phyloP scores from a whole-genome alignment of 2,113 vertebrate genomes.

The Delphinus delphis region DNA sequence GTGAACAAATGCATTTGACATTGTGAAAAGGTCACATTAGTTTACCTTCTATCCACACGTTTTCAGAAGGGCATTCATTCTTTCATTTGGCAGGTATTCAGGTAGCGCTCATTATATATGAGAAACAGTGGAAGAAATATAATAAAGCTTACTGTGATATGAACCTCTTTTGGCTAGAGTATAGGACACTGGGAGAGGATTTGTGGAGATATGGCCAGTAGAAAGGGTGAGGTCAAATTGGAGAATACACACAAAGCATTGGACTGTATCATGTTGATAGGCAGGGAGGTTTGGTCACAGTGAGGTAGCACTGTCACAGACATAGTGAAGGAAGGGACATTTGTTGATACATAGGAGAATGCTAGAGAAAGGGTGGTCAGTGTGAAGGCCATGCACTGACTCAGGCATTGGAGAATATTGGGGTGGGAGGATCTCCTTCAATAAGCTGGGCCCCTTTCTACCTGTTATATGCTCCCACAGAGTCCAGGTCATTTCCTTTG shows the following conservation, averaged over 20 bases:
- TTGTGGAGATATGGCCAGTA: neutral
- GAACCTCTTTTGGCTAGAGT: neutral
- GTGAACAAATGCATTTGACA: neutral
- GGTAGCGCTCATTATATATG: neutral
- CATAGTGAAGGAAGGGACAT: neutral
- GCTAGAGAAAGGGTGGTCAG: neutral
- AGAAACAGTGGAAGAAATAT: neutral
- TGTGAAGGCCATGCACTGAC: neutral
- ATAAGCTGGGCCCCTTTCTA: neutral
- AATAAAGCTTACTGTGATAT: neutral
- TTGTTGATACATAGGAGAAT: neutral
- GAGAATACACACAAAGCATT: neutral
- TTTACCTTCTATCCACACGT: neutral
- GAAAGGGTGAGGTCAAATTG: neutral
- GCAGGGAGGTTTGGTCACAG: neutral
- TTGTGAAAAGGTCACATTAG: neutral
- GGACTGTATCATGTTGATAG: neutral
- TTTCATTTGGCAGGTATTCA: neutral
- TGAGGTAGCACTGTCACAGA: neutral
- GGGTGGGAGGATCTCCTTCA: neutral
- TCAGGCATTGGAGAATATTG: neutral
- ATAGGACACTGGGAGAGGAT: fast-evolving
- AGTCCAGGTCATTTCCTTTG: neutral
- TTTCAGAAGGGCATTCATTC: neutral
- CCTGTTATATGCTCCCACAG: neutral